These are phyloP conservation scores for Sebastes fasciatus DNA, from an alignment of 2,113 vertebrate genomes.

Conservation along the genomic window DNA sequence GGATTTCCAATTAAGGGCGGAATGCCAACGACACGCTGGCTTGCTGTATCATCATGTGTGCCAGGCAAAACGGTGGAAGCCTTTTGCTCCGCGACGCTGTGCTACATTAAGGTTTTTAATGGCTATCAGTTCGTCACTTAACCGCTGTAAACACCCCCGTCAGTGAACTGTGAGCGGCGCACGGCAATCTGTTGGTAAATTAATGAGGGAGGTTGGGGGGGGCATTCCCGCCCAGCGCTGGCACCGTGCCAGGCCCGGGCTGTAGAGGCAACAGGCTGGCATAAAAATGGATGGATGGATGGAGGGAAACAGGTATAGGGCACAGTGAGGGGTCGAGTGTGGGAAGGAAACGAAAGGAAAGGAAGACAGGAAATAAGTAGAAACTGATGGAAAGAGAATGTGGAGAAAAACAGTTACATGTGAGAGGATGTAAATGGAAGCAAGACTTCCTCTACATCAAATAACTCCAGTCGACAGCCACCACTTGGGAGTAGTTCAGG, in stretches of 20 bases:
- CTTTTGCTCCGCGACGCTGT: slow-evolving; percentile 55
- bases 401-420: background rate
- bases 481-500: background rate
- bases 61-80: slow-evolving; percentile 68
- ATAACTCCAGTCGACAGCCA: background rate
- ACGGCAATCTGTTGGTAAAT: slow-evolving; percentile 83
- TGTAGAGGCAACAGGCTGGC: slow-evolving; percentile 80
- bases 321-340: background rate
- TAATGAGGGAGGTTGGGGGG: slow-evolving; percentile 78
- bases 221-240: slow-evolving; percentile 74
- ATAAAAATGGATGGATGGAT: slow-evolving; percentile 76
- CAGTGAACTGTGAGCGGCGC: slow-evolving; percentile 80
- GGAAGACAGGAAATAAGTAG: background rate
- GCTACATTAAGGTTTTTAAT: slow-evolving; percentile 81
- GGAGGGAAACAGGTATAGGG: background rate
- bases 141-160: slow-evolving; percentile 79
- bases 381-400: background rate
- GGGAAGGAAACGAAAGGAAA: background rate
- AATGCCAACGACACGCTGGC: slow-evolving; percentile 65
- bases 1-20: slow-evolving; percentile 71
- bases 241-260: slow-evolving; percentile 83
- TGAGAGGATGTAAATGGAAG: background rate
- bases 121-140: slow-evolving; percentile 79
- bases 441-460: slow-evolving; percentile 3
- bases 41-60: slow-evolving; percentile 47